Conservation (phyloP, 2,888 invertebrate species). For the Polia nebulosa region DNA sequence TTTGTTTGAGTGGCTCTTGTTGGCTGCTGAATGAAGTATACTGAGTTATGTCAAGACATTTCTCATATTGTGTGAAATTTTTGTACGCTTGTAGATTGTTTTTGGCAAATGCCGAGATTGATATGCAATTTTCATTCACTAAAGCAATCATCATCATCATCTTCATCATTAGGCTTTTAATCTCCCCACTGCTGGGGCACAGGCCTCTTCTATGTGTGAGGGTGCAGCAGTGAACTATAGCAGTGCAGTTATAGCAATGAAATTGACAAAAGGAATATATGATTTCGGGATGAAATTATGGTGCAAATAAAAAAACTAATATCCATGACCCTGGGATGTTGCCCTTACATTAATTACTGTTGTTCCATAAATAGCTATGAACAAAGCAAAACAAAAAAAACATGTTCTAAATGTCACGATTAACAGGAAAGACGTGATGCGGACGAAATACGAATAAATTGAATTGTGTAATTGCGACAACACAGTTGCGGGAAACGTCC, state of each 20-base stretch:
- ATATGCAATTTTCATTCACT: neutral
- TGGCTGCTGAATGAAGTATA: slow-evolving; percentile 6
- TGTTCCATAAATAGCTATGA: no score
- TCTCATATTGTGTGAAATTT: neutral
- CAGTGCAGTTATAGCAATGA: neutral
- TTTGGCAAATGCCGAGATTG: neutral
- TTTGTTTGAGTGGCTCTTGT: slow-evolving; percentile 19
- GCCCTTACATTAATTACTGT: no score
- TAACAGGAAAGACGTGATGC: neutral
- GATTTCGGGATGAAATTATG: no score
- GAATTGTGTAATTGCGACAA: neutral
- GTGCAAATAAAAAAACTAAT: no score
- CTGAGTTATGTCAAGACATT: neutral
- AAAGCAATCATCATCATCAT: neutral
- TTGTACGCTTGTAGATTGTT: neutral
- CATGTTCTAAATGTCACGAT: neutral
- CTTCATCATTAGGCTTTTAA: no score
- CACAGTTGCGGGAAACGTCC: neutral
- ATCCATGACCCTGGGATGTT: no score
- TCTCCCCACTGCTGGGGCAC: no score
- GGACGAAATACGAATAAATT: neutral
- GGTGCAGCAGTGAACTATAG: no score
- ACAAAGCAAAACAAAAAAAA: neutral
- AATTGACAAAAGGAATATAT: no score
- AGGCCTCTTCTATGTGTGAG: no score